These are phyloP conservation scores for Meloidogyne floridensis DNA, from an alignment of 1,140 invertebrate species.

Conservation along the genomic window DNA sequence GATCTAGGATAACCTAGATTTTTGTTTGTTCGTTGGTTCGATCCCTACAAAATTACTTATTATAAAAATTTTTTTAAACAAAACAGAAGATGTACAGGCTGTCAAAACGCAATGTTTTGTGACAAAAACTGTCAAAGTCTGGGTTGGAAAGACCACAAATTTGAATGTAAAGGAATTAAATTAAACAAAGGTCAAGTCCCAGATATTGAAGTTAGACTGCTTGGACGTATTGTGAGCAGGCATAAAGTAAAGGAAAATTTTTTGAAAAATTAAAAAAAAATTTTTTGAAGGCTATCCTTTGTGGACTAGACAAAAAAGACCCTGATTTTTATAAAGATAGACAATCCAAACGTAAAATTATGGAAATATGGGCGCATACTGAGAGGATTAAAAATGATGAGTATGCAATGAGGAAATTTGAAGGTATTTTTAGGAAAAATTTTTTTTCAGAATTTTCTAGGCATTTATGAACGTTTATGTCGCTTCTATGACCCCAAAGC, in stretches of 20 bases:
- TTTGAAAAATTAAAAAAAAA: slow-evolving; percentile 14
- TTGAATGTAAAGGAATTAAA: slow-evolving; percentile 46
- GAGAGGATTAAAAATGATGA: slow-evolving; percentile 60
- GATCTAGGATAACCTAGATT: too few species aligned
- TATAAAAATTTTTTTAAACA: neutral
- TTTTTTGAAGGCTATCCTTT: slow-evolving; percentile 51
- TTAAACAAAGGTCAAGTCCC: slow-evolving; percentile 37
- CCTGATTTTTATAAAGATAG: slow-evolving; percentile 57
- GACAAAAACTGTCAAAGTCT: slow-evolving; percentile 48
- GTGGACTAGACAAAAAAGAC: slow-evolving; percentile 55
- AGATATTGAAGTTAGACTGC: slow-evolving; percentile 57
- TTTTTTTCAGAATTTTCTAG: slow-evolving; percentile 34
- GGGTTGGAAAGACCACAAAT: slow-evolving; percentile 54
- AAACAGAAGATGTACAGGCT: slow-evolving; percentile 43
- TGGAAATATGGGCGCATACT: slow-evolving; percentile 64
- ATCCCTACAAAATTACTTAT: neutral
- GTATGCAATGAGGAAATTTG: slow-evolving; percentile 56
- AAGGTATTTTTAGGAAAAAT: slow-evolving; percentile 37
- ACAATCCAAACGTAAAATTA: slow-evolving; percentile 53
- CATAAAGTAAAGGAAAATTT: slow-evolving; percentile 49
- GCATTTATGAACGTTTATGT: slow-evolving; percentile 53
- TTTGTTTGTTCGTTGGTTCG: too few species aligned
- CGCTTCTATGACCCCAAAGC: slow-evolving; percentile 57
- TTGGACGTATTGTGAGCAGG: slow-evolving; percentile 57
- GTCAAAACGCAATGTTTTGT: slow-evolving; percentile 48